Evolutionary conservation across 2,797 vertebrate species (phyloP).

Genomic region (Aulostomus chinensis): DNA sequence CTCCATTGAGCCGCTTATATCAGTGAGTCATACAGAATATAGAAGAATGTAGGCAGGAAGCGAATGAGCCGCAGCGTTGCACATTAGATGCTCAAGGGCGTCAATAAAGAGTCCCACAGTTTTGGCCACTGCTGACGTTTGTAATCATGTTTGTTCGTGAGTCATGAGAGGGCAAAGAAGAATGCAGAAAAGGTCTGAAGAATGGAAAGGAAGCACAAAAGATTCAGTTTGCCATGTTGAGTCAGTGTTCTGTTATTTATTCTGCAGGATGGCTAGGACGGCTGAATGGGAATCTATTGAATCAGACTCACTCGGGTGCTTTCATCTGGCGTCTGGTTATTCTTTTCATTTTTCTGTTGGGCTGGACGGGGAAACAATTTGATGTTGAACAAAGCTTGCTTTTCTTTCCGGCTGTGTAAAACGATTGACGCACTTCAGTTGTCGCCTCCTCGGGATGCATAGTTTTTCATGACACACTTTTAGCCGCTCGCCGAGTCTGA

Average conservation of each 20-base stretch:
- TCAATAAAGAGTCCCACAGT: conserved; percentile 1
- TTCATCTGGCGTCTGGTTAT: conserved; percentile 46
- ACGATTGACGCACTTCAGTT: conserved; percentile 49
- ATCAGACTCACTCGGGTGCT: conserved; percentile 53
- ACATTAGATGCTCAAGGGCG: not conserved
- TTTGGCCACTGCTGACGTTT: conserved; percentile 11
- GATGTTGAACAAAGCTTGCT: conserved; percentile 53
- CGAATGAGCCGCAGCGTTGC: too few relatives aligned
- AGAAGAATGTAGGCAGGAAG: conserved; percentile 8
- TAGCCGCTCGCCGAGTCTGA: conserved; percentile 14
- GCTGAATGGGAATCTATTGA: conserved; percentile 36
- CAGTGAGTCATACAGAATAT: conserved; percentile 1
- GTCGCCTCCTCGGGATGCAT: conserved; percentile 56
- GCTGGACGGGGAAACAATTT: conserved; percentile 17
- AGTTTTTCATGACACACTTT: conserved; percentile 57
- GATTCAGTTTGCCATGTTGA: conserved; percentile 20
- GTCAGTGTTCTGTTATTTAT: conserved; percentile 30
- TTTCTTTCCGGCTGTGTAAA: conserved; percentile 40
- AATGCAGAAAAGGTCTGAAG: conserved; percentile 19
- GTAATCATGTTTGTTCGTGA: conserved; percentile 31
- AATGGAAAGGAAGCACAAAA: conserved; percentile 25
- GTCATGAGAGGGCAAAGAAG: conserved; percentile 29
- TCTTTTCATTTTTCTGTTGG: not conserved
- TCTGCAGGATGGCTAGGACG: conserved; percentile 1
- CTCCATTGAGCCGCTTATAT: not conserved